phyloP scores from a whole-genome alignment of 1,140 invertebrate species.

The Laodelphax striatellus region DNA sequence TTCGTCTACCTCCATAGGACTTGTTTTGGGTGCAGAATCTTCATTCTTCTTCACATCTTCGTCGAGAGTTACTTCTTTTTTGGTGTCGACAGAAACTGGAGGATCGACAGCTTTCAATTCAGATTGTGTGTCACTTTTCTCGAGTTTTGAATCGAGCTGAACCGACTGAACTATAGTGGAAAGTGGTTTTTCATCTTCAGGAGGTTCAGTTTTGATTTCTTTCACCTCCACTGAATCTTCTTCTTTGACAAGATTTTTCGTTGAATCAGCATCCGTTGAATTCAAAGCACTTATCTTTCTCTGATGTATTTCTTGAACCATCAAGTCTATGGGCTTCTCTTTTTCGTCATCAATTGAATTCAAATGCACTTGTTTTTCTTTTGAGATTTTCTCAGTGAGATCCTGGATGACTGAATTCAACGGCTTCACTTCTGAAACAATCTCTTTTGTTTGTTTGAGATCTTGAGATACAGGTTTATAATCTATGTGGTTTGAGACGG shows the following conservation, averaged over 20 bases:
- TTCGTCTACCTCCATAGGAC: slow-evolving; percentile 1
- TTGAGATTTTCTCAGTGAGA: slow-evolving; percentile 11
- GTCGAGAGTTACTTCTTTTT: neutral
- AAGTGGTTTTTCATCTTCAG: slow-evolving; percentile 21
- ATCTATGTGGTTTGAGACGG: neutral
- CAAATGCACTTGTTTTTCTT: slow-evolving; percentile 4
- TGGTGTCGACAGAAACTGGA: no score
- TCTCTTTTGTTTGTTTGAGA: slow-evolving; percentile 3
- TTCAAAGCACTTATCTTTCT: slow-evolving; percentile 8
- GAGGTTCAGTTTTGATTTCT: slow-evolving; percentile 24
- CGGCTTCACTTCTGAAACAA: slow-evolving; percentile 13
- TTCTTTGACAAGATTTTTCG: slow-evolving; percentile 4
- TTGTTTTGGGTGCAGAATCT: neutral
- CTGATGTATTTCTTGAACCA: slow-evolving; percentile 16
- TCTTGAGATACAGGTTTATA: neutral
- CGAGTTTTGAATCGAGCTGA: no score
- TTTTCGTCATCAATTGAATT: slow-evolving; percentile 3
- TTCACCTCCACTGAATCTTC: neutral
- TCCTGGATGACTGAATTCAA: slow-evolving; percentile 21
- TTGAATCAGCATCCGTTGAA: neutral
- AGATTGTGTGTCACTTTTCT: no score
- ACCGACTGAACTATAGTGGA: no score
- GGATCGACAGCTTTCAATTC: no score
- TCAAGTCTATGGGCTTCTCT: slow-evolving; percentile 15
- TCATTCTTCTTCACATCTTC: neutral